These are phyloP conservation scores for Naja naja DNA, from an alignment of 2,113 vertebrate species.

Conservation along the genomic window DNA sequence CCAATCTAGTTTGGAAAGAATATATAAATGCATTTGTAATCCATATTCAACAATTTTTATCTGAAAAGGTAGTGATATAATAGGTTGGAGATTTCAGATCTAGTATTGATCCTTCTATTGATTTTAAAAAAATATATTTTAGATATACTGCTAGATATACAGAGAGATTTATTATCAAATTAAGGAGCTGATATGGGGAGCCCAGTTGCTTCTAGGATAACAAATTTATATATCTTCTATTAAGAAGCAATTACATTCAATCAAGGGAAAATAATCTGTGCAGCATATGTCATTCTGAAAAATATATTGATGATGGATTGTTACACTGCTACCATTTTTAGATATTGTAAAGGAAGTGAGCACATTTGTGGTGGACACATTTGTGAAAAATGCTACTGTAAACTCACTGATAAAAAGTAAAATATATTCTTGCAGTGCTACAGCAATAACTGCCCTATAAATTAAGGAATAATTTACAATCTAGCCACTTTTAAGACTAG, in stretches of 20 bases:
- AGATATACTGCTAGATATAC: neutral
- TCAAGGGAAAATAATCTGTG: neutral
- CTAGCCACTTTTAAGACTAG: neutral
- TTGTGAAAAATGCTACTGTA: neutral
- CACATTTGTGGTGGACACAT: neutral
- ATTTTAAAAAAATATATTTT: neutral
- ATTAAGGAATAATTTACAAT: neutral
- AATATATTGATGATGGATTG: neutral
- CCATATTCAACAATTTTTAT: neutral
- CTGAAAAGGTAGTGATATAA: neutral
- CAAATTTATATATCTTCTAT: neutral
- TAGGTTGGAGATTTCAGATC: neutral
- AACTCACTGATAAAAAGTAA: neutral
- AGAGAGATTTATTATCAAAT: neutral
- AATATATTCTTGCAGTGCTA: neutral
- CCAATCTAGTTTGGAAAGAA: neutral
- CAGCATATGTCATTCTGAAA: neutral
- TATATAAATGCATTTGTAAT: neutral
- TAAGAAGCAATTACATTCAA: neutral
- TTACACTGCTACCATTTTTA: neutral
- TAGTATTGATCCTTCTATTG: neutral
- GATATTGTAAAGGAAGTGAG: neutral
- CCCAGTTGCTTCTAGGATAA: neutral
- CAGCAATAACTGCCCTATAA: neutral
- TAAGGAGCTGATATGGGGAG: neutral